Percentiles rank a stretch among this genome's conserved stretches.
Conservation (phyloP, 1,140 invertebrate genomes). For the Panonychus citri region DNA sequence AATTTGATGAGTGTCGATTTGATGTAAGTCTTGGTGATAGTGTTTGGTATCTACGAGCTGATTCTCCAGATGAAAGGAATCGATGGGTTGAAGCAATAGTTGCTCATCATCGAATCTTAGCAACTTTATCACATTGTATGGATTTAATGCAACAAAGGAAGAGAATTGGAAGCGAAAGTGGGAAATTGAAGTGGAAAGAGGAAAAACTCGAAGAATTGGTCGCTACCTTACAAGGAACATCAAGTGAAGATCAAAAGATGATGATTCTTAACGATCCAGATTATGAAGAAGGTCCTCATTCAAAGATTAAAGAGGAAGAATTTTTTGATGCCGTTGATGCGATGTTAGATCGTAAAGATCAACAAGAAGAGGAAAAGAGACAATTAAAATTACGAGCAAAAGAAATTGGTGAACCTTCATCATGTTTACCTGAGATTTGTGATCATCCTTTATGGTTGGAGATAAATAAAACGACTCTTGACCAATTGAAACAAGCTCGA, state of each 20-base stretch:
- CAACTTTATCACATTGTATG: conserved; percentile 69
- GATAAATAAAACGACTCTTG: conserved; percentile 53
- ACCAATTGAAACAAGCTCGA: conserved; percentile 61
- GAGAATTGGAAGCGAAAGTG: conserved; percentile 63
- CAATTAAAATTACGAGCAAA: conserved; percentile 8
- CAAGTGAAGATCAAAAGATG: conserved; percentile 20
- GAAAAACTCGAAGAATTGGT: conserved; percentile 37
- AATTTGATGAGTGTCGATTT: conserved; percentile 91
- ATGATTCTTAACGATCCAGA: conserved; percentile 61
- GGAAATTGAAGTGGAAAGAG: conserved; percentile 53
- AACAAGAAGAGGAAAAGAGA: conserved; percentile 54
- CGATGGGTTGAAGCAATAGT: conserved; percentile 83
- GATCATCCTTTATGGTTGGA: conserved; percentile 11
- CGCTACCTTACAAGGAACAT: conserved; percentile 28
- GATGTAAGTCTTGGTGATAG: conserved; percentile 93
- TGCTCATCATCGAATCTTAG: conserved; percentile 65
- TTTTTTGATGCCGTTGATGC: conserved; percentile 98
- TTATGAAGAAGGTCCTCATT: conserved; percentile 89
- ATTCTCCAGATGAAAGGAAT: conserved; percentile 61
- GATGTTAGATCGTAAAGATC: conserved; percentile 63
- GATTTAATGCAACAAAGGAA: conserved; percentile 75
- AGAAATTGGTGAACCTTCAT: conserved; percentile 4
- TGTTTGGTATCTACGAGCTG: conserved; percentile 83
- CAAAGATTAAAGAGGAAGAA: conserved; percentile 84
- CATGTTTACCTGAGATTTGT: conserved; percentile 3